Conservation (phyloP, 2,113 vertebrate genomes). For the Irena cyanogastra region DNA sequence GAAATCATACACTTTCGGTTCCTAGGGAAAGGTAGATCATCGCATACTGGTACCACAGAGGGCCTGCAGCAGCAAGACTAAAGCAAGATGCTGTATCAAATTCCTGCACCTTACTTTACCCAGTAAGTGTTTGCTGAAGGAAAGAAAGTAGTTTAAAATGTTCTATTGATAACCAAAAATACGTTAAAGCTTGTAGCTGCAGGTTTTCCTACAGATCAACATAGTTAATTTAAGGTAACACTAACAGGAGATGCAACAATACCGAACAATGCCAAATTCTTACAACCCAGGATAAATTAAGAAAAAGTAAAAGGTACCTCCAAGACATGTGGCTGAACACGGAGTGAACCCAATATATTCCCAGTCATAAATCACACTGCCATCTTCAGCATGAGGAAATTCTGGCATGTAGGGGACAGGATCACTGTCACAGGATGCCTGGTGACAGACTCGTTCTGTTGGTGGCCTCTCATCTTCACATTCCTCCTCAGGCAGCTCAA, state of each 20-base stretch:
- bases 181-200: neutral
- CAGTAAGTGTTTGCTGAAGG: neutral
- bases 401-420: neutral
- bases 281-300: neutral
- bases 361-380: constrained; percentile 76
- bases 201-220: neutral
- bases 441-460: constrained; percentile 73
- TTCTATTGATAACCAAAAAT: neutral
- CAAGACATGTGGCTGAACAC: constrained; percentile 83
- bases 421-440: constrained; percentile 67
- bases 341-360: constrained; percentile 83
- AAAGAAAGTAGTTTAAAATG: neutral
- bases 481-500: constrained; percentile 87
- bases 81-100: neutral
- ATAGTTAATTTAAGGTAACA: neutral
- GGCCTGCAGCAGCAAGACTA: neutral
- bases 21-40: neutral
- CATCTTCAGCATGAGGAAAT: neutral
- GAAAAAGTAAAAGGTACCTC: constrained; percentile 64
- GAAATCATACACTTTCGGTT: neutral
- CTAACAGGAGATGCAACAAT: neutral
- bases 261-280: neutral
- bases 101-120: neutral
- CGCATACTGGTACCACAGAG: too few species aligned
- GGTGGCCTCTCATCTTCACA: constrained; percentile 74